phyloP scores from a whole-genome alignment of 2,888 invertebrate species.

The Sphecodes monilicornis region DNA sequence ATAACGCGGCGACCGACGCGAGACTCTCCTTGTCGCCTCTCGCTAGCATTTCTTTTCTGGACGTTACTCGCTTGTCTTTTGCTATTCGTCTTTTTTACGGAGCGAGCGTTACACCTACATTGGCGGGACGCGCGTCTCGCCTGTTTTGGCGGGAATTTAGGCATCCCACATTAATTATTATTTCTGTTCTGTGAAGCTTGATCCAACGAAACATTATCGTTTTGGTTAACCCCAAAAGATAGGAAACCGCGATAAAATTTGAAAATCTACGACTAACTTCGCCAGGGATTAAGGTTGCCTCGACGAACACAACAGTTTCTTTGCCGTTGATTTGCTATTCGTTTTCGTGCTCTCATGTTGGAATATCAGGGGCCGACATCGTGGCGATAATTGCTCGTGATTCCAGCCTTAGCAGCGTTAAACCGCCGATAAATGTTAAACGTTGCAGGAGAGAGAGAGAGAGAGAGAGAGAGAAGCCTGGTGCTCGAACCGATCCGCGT shows the following conservation, averaged over 20 bases:
- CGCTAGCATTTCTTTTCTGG: no score
- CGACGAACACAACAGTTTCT: background rate
- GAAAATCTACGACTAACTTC: background rate
- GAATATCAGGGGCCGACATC: conserved; percentile 18
- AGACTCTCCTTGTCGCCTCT: no score
- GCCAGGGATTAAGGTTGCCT: background rate
- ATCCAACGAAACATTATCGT: background rate
- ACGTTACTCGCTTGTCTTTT: no score
- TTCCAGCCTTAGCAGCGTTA: conserved; percentile 15
- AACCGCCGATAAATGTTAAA: conserved; percentile 22
- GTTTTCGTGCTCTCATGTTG: conserved; percentile 13
- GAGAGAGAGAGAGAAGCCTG: no score
- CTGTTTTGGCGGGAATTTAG: no score
- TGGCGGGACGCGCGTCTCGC: no score
- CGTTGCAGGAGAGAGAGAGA: background rate
- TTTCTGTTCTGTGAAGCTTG: no score
- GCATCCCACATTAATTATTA: no score
- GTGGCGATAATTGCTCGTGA: conserved; percentile 19
- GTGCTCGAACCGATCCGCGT: background rate
- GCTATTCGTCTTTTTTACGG: no score
- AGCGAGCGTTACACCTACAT: no score
- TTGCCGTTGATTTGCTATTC: background rate
- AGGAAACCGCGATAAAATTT: background rate
- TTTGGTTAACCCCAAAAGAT: background rate
- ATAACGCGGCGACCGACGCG: no score